Conservation (phyloP, 2,888 invertebrate genomes). For the Protodeltote pygarga region DNA sequence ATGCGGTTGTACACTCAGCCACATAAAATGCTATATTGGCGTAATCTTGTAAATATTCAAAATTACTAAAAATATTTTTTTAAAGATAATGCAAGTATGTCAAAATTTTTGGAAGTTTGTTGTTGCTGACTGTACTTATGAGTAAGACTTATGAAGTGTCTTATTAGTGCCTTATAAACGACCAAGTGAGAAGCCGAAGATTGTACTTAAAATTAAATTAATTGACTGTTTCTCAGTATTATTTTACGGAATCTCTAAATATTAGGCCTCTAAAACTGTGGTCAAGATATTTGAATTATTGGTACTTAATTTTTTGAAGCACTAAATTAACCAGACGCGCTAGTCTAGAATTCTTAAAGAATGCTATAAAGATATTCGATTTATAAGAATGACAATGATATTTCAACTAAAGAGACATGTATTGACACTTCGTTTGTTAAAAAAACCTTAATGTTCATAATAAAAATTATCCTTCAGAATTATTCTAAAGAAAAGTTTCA, state of each 20-base stretch:
- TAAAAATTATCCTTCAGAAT: no score
- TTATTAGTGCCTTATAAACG: conserved; percentile 60
- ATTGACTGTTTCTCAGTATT: conserved; percentile 50
- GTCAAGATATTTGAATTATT: conserved; percentile 35
- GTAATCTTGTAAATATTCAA: conserved; percentile 43
- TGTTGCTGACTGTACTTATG: conserved; percentile 49
- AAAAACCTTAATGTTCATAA: background rate
- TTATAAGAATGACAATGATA: conserved; percentile 14
- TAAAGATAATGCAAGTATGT: conserved; percentile 28
- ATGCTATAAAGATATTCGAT: conserved; percentile 12
- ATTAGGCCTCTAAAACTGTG: conserved; percentile 32
- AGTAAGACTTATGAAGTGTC: conserved; percentile 59
- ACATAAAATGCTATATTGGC: conserved; percentile 51
- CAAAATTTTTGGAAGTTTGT: conserved; percentile 24
- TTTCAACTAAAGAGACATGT: conserved; percentile 9
- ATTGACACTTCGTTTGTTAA: conserved; percentile 36
- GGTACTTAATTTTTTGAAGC: conserved; percentile 50
- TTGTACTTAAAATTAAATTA: conserved; percentile 52
- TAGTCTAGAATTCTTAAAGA: conserved; percentile 45
- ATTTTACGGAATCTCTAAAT: conserved; percentile 46
- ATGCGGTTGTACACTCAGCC: conserved; percentile 62
- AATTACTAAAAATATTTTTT: conserved; percentile 19
- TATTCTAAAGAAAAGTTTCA: no score
- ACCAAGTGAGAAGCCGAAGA: conserved; percentile 48
- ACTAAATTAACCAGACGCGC: conserved; percentile 63